These are phyloP conservation scores for Poeciliopsis gracilis DNA, from an alignment of 2,797 vertebrate genomes.

Conservation along the genomic window DNA sequence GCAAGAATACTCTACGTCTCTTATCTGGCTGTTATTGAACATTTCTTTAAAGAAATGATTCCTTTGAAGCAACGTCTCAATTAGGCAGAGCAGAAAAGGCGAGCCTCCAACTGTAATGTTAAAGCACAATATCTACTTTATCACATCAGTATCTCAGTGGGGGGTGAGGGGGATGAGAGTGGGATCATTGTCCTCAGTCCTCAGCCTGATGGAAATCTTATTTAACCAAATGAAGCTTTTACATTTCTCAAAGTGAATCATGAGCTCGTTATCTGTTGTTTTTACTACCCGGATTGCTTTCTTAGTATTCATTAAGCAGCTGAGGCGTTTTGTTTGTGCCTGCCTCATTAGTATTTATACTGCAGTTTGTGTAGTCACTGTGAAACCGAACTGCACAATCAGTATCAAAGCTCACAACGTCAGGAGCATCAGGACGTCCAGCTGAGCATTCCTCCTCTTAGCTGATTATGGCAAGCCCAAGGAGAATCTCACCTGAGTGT, in stretches of 20 bases:
- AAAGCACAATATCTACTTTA: slow-evolving; percentile 21
- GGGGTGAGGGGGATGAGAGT: not conserved
- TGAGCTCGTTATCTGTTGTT: slow-evolving; percentile 43
- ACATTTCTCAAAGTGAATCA: slow-evolving; percentile 39
- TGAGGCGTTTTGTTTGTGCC: slow-evolving; percentile 41
- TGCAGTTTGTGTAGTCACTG: slow-evolving; percentile 31
- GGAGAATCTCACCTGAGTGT: slow-evolving; percentile 22
- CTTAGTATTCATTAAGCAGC: slow-evolving; percentile 39
- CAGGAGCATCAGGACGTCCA: slow-evolving; percentile 4
- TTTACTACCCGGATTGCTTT: slow-evolving; percentile 36
- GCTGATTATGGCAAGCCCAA: not conserved
- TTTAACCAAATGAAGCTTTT: slow-evolving; percentile 37
- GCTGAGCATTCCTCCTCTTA: not conserved
- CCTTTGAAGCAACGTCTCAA: slow-evolving; percentile 51
- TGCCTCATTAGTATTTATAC: slow-evolving; percentile 44
- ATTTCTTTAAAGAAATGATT: slow-evolving; percentile 39
- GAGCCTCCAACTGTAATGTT: slow-evolving; percentile 9
- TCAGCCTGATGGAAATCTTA: slow-evolving; percentile 26
- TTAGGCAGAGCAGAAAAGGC: slow-evolving; percentile 37
- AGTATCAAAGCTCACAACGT: slow-evolving; percentile 19
- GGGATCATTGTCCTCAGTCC: slow-evolving; percentile 15
- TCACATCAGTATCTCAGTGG: slow-evolving; percentile 30
- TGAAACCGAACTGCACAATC: slow-evolving; percentile 10
- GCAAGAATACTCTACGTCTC: slow-evolving; percentile 39
- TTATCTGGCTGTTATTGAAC: slow-evolving; percentile 57